Evolutionary conservation across 2,113 vertebrate genomes (phyloP).

Genomic region (Sorex araneus): DNA sequence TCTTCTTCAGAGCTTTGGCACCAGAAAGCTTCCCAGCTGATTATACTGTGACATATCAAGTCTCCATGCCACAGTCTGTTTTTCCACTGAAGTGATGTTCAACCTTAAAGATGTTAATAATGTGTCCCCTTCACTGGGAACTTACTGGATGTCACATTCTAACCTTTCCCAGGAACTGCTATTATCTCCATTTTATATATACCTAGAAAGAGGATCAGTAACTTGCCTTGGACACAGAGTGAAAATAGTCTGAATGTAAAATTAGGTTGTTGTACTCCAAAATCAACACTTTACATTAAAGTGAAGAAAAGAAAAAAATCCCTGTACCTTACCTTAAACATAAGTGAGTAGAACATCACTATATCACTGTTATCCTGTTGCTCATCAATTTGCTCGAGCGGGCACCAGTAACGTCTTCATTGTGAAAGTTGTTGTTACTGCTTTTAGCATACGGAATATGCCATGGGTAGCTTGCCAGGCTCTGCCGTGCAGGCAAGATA

Average conservation of each 20-base stretch:
- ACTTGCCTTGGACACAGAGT: neutral
- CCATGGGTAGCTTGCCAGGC: too few species aligned
- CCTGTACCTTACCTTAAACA: neutral
- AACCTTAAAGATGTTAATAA: neutral
- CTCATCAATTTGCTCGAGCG: too few species aligned
- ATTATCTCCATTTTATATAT: neutral
- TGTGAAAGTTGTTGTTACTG: too few species aligned
- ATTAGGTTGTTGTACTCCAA: neutral
- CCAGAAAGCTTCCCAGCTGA: conserved; percentile 11
- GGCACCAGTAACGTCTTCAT: too few species aligned
- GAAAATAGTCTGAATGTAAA: conserved; percentile 30
- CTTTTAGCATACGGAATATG: too few species aligned
- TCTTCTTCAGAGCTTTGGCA: neutral
- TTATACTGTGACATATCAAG: neutral
- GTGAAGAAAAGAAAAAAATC: neutral
- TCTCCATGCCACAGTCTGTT: neutral
- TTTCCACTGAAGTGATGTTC: neutral
- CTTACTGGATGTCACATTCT: neutral
- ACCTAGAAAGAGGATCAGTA: conserved; percentile 27
- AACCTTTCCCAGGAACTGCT: neutral
- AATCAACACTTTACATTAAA: neutral
- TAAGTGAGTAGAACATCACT: fast-evolving
- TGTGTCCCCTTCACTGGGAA: neutral
- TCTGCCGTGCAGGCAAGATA: too few species aligned
- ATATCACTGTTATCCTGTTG: too few species aligned